Conservation (phyloP, 2,888 invertebrate species). For the Melanostoma scalare region DNA sequence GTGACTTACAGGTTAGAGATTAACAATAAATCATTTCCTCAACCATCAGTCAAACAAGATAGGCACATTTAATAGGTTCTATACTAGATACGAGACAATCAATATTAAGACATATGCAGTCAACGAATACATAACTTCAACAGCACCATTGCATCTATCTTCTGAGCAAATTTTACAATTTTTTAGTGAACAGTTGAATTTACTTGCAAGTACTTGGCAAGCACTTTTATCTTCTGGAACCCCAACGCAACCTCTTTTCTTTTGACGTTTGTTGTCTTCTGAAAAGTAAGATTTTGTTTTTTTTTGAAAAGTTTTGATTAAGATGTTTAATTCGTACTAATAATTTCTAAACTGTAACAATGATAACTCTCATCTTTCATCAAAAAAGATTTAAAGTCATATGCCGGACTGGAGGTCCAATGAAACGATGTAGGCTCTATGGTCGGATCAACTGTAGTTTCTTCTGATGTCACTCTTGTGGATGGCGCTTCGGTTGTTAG, state of each 20-base stretch:
- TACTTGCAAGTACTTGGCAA: slow-evolving; percentile 58
- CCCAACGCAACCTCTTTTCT: slow-evolving; percentile 75
- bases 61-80: too few relatives aligned
- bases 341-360: slow-evolving; percentile 75
- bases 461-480: too few relatives aligned
- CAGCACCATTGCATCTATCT: slow-evolving; percentile 75
- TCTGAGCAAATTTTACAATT: slow-evolving; percentile 75
- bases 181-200: slow-evolving; percentile 18
- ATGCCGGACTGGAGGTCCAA: too few relatives aligned
- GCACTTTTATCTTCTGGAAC: slow-evolving; percentile 63
- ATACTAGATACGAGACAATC: too few relatives aligned
- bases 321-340: slow-evolving; percentile 39
- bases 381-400: too few relatives aligned
- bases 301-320: background rate
- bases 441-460: too few relatives aligned
- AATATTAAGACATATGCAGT: background rate
- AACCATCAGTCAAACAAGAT: too few relatives aligned
- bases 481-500: too few relatives aligned
- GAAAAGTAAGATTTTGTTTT: slow-evolving; percentile 3
- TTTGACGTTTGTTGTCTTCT: slow-evolving; percentile 27
- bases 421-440: too few relatives aligned
- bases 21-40: too few relatives aligned
- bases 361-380: background rate
- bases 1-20: too few relatives aligned
- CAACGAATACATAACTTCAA: background rate